phyloP scores from a whole-genome alignment of 2,113 vertebrate genomes.

The Parotia lawesii region DNA sequence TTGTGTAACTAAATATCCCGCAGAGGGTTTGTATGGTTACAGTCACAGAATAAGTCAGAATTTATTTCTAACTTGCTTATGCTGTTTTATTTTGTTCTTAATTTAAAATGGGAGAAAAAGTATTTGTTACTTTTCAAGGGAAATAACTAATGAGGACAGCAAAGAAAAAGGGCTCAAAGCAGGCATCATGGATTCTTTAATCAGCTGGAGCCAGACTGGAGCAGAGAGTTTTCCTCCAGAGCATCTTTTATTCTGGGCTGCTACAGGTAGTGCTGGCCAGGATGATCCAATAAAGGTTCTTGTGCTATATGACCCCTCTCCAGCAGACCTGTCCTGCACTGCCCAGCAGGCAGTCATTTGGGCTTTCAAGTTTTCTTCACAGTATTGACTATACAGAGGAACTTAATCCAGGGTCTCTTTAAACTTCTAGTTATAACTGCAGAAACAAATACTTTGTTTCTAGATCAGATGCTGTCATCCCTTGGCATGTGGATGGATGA shows the following conservation, averaged over 20 bases:
- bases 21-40: neutral
- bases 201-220: neutral
- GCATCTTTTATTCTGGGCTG: neutral
- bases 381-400: neutral
- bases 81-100: neutral
- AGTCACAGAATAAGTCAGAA: neutral
- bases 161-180: neutral
- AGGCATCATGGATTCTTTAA: neutral
- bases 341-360: neutral
- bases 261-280: neutral
- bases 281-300: neutral
- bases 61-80: neutral
- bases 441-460: neutral
- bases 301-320: neutral
- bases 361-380: neutral
- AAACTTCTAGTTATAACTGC: neutral
- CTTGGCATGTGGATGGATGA: neutral
- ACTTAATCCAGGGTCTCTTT: neutral
- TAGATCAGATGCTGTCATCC: neutral
- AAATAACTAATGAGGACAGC: neutral
- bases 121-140: neutral
- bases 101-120: neutral
- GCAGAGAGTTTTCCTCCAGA: neutral
- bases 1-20: constrained; percentile 39
- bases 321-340: neutral